Evolutionary conservation across 2,888 invertebrate genomes (phyloP), one percentile per base, ranked within the genome.

Genomic region (Schizaphis graminum): DNA sequence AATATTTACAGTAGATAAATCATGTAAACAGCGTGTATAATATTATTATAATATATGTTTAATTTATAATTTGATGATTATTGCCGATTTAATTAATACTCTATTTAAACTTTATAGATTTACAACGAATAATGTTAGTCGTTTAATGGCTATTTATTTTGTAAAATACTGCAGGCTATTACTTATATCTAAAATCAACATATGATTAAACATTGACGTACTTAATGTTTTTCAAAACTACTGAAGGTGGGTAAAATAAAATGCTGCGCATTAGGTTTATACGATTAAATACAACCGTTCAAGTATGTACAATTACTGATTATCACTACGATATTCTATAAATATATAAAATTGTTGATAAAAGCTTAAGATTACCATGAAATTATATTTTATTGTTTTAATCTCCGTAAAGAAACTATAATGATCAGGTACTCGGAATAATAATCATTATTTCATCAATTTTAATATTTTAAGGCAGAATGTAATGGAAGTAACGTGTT

Each of bases 161-260:
- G 16, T 67, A n/a, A 16, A 35, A 67, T 67, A 35, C n/a, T n/a
- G n/a, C n/a, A n/a, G n/a, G n/a, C 35, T 67, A 67, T 67, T n/a
- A 67, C n/a, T n/a, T 67, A 67, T n/a, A 67, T 67, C 67, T 67
- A 67, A 35, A 67, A 67, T 35, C n/a, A 67, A 67, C 35, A 67
- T 28, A 47, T 44, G 85, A 86, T 86, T 86, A 44, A 44, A 16
- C 47, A 44, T 24, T 86, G 86, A 86, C 86, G 85, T 86, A 86
- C 26, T 47, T 86, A 28, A 86, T 86, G 47, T 86, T 86, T 44
- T 86, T 86, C 28, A 47, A 47, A 44, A 47, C 44, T 86, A 47
- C 26, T 28, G 86, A 86, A 47, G 86, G 28, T 5, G 28, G 7
- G 28, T 28, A 86, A 47, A 86, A 86, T 86, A 86, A 44, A 67